Evolutionary conservation across 2,888 invertebrate genomes (phyloP).

Genomic region (Troides aeacus): DNA sequence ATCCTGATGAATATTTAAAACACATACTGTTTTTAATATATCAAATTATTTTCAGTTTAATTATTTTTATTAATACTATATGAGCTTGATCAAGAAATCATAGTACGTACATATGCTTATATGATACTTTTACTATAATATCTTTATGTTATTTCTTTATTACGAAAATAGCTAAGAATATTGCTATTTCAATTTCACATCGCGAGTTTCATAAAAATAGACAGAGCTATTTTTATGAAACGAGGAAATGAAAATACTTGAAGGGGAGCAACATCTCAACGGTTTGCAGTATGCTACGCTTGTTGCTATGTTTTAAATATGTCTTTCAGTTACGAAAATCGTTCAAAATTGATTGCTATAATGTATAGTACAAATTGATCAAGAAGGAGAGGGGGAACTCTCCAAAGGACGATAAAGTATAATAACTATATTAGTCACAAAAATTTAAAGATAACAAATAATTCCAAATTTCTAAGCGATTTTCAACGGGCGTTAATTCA

Average conservation of each 20-base stretch:
- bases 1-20: too few relatives aligned
- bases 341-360: neutral
- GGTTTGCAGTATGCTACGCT: neutral
- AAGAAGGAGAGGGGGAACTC: neutral
- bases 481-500: too few relatives aligned
- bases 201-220: neutral
- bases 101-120: too few relatives aligned
- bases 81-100: too few relatives aligned
- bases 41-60: too few relatives aligned
- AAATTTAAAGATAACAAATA: too few relatives aligned
- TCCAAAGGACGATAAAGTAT: neutral
- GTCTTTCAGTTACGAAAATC: neutral
- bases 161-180: neutral
- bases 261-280: neutral
- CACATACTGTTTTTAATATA: too few relatives aligned
- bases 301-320: neutral
- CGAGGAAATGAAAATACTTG: slow-evolving; percentile 17
- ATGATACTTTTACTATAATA: neutral
- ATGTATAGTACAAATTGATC: neutral
- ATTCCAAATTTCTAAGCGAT: too few relatives aligned
- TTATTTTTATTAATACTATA: too few relatives aligned
- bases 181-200: slow-evolving; percentile 3
- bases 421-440: too few relatives aligned
- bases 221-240: slow-evolving; percentile 5
- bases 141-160: neutral